A percentile compares a stretch with the other conserved stretches of the same genome.
These are phyloP conservation scores for Cheilinus undulatus DNA, from an alignment of 2,113 vertebrate genomes.

Conservation along the genomic window DNA sequence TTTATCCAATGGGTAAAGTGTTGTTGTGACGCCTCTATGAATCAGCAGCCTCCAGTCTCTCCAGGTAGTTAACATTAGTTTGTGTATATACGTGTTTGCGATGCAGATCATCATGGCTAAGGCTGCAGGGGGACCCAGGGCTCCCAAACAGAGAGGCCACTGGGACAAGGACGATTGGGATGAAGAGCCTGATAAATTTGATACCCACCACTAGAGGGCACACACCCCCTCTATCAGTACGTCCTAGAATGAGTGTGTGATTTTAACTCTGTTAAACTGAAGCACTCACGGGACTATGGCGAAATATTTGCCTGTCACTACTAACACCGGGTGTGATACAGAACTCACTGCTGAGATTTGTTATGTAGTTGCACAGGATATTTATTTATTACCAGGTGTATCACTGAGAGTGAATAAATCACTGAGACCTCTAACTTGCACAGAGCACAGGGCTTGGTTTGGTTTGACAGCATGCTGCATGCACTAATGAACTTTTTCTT, in stretches of 20 bases:
- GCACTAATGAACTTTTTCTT: conserved; percentile 23
- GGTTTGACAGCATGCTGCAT: conserved; percentile 79
- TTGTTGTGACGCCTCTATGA: background rate
- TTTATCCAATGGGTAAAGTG: conserved; percentile 2
- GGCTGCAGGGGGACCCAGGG: conserved; percentile 91
- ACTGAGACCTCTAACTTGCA: conserved; percentile 12
- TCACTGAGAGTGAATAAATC: conserved; percentile 12
- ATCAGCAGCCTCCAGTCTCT: background rate
- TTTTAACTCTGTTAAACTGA: conserved; percentile 44
- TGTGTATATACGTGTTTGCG: conserved; percentile 73
- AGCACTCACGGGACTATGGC: conserved; percentile 37
- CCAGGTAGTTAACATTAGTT: conserved; percentile 25
- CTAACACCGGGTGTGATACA: conserved; percentile 54
- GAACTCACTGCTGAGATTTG: background rate
- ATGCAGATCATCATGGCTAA: conserved; percentile 96
- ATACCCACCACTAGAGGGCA: conserved; percentile 82
- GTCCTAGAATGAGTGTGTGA: conserved; percentile 63
- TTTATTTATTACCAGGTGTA: conserved; percentile 11
- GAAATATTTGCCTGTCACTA: conserved; percentile 46
- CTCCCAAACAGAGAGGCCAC: conserved; percentile 91
- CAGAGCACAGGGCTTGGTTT: background rate
- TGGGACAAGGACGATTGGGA: conserved; percentile 94
- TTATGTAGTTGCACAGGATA: background rate
- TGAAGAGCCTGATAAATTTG: conserved; percentile 88
- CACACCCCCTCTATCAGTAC: conserved; percentile 64